Base-by-base conservation (phyloP, 2,888 invertebrate species). In the Leptothorax acervorum region DNA sequence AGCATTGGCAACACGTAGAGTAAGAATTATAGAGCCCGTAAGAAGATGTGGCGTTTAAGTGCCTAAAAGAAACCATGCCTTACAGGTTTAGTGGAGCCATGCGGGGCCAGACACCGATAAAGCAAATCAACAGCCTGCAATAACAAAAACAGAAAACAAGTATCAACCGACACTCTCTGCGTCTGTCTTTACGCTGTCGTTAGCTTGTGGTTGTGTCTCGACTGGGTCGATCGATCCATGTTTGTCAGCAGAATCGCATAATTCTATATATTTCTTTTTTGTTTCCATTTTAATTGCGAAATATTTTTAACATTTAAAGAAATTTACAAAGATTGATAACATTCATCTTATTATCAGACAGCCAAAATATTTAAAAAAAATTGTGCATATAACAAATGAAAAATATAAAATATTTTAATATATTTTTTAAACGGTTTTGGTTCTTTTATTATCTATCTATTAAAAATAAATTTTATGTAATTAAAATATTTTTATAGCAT, bases 91-190 rank as follows among this genome's bases (percentile, higher is more conserved):
- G 92, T 93, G 94, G 94, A 94, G 94, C 94, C 94, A 94, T 94
- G 94, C 94, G 94, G 94, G 94, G 94, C 94, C 94, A 94, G 94
- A 94, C 94, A 94, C 93, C 94, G 94, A 94, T 94, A 94, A 94
- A 94, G 94, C 93, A 94, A 94, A 94, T 94, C 94, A 94, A 94
- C 94, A 94, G 94, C 94, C 94, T 94, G 94, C 91, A 94, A 94
- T 94, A 93, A 94, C 92, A 94, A 94, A 92, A 94, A 94, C 93
- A 94, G 90, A 94, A 94, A 94, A 94, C 93, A 93, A 93, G 93
- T 93, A 94, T 94, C 94, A 94, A 94, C 92, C 92, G 94, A 93
- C 92, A 92, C 92, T 91, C 90, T 89, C 82, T 75, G 86, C 60
- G 12, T 85, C 48, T 63, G 31, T 42, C n/a, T 75, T 75, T 35